Evolutionary conservation across 2,113 vertebrate genomes (phyloP), one percentile per base, ranked within the genome.

Genomic region (Notiomystis cincta): DNA sequence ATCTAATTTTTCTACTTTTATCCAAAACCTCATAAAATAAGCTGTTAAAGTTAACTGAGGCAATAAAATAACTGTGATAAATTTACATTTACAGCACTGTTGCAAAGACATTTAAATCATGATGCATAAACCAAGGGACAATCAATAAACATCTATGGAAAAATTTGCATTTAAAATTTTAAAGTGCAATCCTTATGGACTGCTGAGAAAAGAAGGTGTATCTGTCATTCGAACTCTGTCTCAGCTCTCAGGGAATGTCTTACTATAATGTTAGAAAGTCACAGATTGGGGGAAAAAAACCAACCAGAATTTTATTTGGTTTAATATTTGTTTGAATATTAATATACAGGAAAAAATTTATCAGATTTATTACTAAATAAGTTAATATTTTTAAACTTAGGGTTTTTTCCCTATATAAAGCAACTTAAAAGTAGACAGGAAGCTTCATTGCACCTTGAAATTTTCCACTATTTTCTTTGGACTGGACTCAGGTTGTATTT

Each of bases 1-100:
- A 70, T 33, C 42, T 77, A 28, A 40, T 96, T 96, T 91, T 95
- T 87, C 67, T 12, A 35, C 56, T 91, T 89, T 94, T 75, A 58
- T 76, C 84, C 82, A 81, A 94, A 91, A 80, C 33, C 78, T 70
- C 84, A 22, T 93, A 91, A 95, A 95, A 93, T 42, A 90, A 90
- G 80, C 67, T 77, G 54, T 95, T 90, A 95, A 95, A 82, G 48
- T 91, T 95, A 88, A 94, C 79, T 16, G 91, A 79, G 51, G 71
- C 56, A 82, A 66, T 91, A 89, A 94, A 91, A 83, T 67, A 91
- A 82, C 78, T 38, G 66, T 47, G 61, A 95, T 92, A 95, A 93
- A 95, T 95, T 90, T 67, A 71, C 51, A 35, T 93, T 95, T 94
- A 90, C 27, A 65, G 25, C 82, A 33, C n/a, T 83, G 60, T 87